Evolutionary conservation across 2,113 vertebrate species (phyloP).

Genomic region (Muscicapa adusta): DNA sequence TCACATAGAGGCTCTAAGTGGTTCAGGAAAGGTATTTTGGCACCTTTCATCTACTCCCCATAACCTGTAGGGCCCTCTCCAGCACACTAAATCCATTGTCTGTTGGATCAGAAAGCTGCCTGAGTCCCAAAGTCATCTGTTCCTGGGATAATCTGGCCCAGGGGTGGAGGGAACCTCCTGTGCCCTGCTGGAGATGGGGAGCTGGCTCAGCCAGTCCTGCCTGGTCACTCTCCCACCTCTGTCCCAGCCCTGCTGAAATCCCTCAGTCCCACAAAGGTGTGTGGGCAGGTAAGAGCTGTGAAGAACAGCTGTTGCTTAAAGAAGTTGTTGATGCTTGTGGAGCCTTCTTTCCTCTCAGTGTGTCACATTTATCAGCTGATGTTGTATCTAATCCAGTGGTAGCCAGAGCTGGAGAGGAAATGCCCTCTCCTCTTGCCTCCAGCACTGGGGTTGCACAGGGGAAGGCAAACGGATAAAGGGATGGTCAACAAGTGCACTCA

Average conservation of each 20-base stretch:
- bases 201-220: not conserved
- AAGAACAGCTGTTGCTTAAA: not conserved
- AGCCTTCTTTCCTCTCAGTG: not conserved
- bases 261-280: not conserved
- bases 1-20: not conserved
- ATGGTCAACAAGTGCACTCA: rapidly evolving
- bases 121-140: not conserved
- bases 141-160: not conserved
- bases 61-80: not conserved
- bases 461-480: not conserved
- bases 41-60: not conserved
- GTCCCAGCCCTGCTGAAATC: not conserved
- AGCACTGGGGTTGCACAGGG: rapidly evolving
- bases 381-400: not conserved
- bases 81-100: not conserved
- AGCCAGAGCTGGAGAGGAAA: not conserved
- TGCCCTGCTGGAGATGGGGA: not conserved
- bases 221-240: not conserved
- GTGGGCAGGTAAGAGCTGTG: not conserved
- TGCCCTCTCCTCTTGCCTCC: not conserved
- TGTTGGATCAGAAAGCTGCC: not conserved
- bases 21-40: not conserved
- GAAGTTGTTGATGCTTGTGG: rapidly evolving
- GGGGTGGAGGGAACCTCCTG: not conserved
- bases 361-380: not conserved